A percentile compares a stretch with the other conserved stretches of the same genome.
Conservation (phyloP, 2,888 invertebrate species). For the Chorisops tibialis region DNA sequence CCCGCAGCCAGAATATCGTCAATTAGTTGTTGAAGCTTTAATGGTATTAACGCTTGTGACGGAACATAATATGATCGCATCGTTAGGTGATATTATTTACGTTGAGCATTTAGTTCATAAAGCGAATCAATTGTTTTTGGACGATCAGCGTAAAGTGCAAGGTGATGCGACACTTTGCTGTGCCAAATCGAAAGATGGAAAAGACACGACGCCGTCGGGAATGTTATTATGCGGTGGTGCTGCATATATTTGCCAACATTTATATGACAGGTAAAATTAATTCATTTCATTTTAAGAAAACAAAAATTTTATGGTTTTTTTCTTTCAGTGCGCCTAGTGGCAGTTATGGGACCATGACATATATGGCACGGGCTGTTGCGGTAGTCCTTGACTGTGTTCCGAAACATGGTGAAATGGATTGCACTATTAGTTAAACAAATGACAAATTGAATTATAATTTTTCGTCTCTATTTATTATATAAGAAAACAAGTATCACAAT, state of each 20-base stretch:
- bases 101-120: conserved; percentile 91
- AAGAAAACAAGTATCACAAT: too few species aligned
- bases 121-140: conserved; percentile 91
- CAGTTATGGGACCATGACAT: conserved; percentile 96
- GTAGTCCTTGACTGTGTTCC: conserved; percentile 71
- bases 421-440: conserved; percentile 62
- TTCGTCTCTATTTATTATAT: conserved; percentile 1
- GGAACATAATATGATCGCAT: conserved; percentile 76
- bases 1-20: conserved; percentile 97
- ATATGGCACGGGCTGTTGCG: conserved; percentile 82
- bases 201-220: conserved; percentile 60
- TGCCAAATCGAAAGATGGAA: conserved; percentile 68
- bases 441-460: too few species aligned
- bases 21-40: conserved; percentile 92
- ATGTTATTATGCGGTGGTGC: conserved; percentile 84
- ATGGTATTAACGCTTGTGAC: conserved; percentile 92
- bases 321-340: conserved; percentile 89
- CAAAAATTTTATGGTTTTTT: background rate
- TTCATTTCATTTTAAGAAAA: background rate
- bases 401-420: conserved; percentile 74
- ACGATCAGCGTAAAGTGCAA: conserved; percentile 88
- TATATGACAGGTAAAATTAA: conserved; percentile 70
- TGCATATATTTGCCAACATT: conserved; percentile 92
- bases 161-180: conserved; percentile 94
- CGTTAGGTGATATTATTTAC: conserved; percentile 75